Evolutionary conservation across 2,797 vertebrate genomes (phyloP).

Genomic region (Sebastes kiyomatsui): DNA sequence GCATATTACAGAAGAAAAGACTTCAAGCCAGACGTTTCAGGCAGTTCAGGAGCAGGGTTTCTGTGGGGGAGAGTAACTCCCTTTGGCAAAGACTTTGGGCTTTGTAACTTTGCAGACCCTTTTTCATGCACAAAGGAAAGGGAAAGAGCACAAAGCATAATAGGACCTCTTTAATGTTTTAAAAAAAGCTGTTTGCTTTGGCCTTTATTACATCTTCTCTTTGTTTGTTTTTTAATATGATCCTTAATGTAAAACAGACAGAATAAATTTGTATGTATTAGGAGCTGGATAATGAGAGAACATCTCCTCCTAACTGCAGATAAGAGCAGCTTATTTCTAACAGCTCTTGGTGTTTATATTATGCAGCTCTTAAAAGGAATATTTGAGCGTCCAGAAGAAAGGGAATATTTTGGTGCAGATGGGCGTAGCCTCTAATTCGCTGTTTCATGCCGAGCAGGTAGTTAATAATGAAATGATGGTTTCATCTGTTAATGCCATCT

Average conservation of each 20-base stretch:
- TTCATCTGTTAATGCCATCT: slow-evolving; percentile 57
- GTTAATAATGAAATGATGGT: slow-evolving; percentile 61
- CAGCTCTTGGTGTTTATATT: slow-evolving; percentile 17
- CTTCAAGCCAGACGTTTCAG: too few species aligned
- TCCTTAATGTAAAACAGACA: not conserved
- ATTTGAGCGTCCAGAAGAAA: slow-evolving; percentile 29
- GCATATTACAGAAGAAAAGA: too few species aligned
- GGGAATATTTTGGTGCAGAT: slow-evolving; percentile 29
- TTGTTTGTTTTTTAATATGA: not conserved
- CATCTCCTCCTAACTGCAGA: not conserved
- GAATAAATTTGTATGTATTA: not conserved
- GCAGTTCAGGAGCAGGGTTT: too few species aligned
- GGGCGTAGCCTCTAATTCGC: slow-evolving; percentile 34
- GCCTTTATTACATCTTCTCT: not conserved
- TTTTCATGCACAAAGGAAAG: too few species aligned
- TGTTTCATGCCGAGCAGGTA: slow-evolving; percentile 38
- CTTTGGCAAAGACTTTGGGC: too few species aligned
- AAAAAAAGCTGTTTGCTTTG: not conserved
- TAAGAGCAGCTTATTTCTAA: not conserved
- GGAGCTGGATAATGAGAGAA: not conserved
- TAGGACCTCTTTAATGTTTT: not conserved
- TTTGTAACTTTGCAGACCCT: too few species aligned
- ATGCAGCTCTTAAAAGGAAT: slow-evolving; percentile 34
- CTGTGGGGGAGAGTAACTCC: too few species aligned
- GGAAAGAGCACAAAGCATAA: too few species aligned